These are phyloP conservation scores for Corythucha ciliata DNA, from an alignment of 2,888 invertebrate genomes.

Conservation along the genomic window DNA sequence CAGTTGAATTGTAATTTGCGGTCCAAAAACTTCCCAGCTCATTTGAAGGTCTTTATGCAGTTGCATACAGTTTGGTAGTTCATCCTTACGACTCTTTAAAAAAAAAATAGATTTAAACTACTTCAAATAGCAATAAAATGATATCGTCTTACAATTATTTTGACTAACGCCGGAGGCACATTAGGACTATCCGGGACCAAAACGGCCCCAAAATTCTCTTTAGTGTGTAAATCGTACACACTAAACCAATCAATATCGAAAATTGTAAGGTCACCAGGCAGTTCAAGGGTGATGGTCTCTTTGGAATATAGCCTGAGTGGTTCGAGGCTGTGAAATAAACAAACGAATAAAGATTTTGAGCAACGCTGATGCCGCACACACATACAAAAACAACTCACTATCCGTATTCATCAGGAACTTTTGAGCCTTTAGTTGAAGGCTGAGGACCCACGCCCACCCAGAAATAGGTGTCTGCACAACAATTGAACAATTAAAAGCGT, in stretches of 20 bases:
- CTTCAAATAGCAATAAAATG: conserved; percentile 10
- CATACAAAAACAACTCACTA: conserved; percentile 58
- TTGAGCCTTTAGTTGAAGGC: conserved; percentile 68
- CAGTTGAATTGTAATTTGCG: conserved; percentile 73
- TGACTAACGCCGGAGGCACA: conserved; percentile 74
- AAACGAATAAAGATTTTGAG: not conserved
- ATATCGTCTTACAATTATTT: conserved; percentile 42
- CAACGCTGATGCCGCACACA: not conserved
- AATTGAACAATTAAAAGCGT: conserved; percentile 15
- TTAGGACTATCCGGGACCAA: conserved; percentile 70
- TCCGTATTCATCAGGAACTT: conserved; percentile 83
- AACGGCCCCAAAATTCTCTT: conserved; percentile 61
- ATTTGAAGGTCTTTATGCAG: conserved; percentile 74
- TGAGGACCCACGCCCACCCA: conserved; percentile 84
- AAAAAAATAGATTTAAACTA: conserved; percentile 17
- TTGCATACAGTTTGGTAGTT: conserved; percentile 74
- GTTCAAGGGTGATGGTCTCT: conserved; percentile 60
- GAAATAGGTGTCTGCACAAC: conserved; percentile 58
- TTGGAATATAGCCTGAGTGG: conserved; percentile 61
- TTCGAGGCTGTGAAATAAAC: conserved; percentile 56
- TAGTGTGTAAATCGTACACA: conserved; percentile 60
- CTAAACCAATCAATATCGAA: conserved; percentile 78
- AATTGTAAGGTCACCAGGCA: conserved; percentile 74
- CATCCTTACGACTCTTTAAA: conserved; percentile 50
- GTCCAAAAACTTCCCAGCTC: conserved; percentile 85